These are phyloP conservation scores for Ranitomeya variabilis DNA, from an alignment of 2,113 vertebrate genomes.

Conservation along the genomic window DNA sequence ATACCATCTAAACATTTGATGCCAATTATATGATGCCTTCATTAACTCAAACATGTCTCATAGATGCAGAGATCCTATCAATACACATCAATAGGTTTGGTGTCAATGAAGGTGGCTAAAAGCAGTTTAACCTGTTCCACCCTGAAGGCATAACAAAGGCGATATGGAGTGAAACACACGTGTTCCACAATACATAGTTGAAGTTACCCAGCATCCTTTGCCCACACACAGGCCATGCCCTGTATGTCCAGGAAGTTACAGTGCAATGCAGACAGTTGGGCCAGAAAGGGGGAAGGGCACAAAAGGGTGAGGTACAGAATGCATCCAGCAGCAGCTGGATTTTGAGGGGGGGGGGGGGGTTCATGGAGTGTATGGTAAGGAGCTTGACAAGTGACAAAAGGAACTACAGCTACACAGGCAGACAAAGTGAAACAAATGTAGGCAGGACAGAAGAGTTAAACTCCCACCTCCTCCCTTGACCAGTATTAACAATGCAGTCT, in stretches of 20 bases:
- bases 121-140: constrained; percentile 25
- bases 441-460: constrained; percentile 33
- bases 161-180: background rate
- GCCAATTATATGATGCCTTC: background rate
- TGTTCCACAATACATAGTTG: background rate
- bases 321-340: constrained; percentile 44
- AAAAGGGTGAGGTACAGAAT: constrained; percentile 27
- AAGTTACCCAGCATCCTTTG: constrained; percentile 45
- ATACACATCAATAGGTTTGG: background rate
- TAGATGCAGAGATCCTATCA: background rate
- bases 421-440: background rate
- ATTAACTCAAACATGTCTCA: background rate
- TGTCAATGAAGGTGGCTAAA: background rate
- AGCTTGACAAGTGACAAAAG: constrained; percentile 21
- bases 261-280: constrained; percentile 23
- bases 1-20: background rate
- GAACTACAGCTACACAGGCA: background rate
- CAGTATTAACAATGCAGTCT: background rate
- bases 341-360: background rate
- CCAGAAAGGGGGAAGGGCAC: constrained; percentile 19
- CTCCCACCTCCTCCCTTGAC: background rate
- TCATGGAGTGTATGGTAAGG: background rate
- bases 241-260: constrained; percentile 52
- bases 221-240: constrained; percentile 1
- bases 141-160: constrained; percentile 11